These are phyloP conservation scores for Vulpes ferrilata DNA, from an alignment of 2,113 vertebrate genomes.

Conservation along the genomic window DNA sequence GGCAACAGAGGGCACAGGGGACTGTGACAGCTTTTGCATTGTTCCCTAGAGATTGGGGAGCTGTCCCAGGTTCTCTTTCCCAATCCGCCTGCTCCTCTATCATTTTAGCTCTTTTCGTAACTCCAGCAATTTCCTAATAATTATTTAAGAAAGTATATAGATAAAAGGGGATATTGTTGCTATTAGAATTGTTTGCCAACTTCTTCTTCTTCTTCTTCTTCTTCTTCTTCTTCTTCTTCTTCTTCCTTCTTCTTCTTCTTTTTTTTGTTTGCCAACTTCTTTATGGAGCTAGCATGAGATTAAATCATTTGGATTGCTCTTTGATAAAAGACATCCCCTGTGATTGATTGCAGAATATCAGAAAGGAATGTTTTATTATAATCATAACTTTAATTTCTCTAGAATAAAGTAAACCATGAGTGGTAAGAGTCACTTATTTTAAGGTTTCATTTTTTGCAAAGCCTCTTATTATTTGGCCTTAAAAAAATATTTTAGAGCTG, in stretches of 20 bases:
- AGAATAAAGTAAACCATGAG: not conserved
- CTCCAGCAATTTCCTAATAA: not conserved
- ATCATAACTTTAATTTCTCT: slow-evolving; percentile 35
- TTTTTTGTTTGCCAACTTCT: not conserved
- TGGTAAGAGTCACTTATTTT: not conserved
- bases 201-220: no score
- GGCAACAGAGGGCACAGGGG: no score
- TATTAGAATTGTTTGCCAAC: not conserved
- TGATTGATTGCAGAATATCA: not conserved
- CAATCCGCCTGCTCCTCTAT: not conserved
- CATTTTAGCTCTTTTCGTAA: not conserved
- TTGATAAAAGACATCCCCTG: not conserved
- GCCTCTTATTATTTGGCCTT: not conserved
- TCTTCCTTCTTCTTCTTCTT: no score
- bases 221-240: no score
- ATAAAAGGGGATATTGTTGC: not conserved
- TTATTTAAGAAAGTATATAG: not conserved
- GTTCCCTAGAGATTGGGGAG: not conserved
- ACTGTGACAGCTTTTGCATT: not conserved
- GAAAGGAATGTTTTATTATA: not conserved
- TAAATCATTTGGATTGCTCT: not conserved
- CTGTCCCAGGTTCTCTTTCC: not conserved
- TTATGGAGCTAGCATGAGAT: not conserved
- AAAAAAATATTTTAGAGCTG: not conserved
- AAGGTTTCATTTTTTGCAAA: not conserved